A percentile compares a stretch with the other conserved stretches of the same genome.
Conservation (phyloP, 1,140 invertebrate genomes). For the Brachionus paranguensis region DNA sequence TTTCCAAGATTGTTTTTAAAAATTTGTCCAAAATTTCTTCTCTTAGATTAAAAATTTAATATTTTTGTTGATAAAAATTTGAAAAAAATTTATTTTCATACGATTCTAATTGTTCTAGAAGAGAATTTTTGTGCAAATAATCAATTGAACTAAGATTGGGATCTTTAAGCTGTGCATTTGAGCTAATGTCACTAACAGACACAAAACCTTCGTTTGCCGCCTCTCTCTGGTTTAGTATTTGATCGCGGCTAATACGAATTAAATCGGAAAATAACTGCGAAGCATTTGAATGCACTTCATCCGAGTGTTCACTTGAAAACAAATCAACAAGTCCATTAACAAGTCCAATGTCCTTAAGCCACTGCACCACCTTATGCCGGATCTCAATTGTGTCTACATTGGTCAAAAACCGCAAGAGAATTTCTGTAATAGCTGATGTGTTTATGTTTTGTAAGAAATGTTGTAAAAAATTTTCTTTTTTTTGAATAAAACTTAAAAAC, state of each 20-base stretch:
- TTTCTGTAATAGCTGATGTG: constrained; percentile 89
- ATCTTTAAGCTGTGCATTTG: neutral
- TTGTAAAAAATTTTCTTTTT: constrained; percentile 74
- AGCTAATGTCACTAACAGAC: neutral
- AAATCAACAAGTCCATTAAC: neutral
- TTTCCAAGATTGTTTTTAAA: neutral
- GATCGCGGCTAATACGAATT: constrained; percentile 65
- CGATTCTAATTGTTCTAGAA: constrained; percentile 67
- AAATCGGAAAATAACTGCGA: constrained; percentile 75
- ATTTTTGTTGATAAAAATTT: neutral
- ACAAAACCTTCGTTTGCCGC: constrained; percentile 56
- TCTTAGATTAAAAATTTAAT: neutral
- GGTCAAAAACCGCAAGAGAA: constrained; percentile 77
- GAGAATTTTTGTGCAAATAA: constrained; percentile 55
- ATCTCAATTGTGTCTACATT: constrained; percentile 72
- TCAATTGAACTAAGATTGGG: neutral
- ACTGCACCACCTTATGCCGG: constrained; percentile 70
- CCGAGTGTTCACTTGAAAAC: constrained; percentile 28
- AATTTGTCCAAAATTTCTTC: constrained; percentile 29
- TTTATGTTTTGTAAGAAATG: constrained; percentile 78
- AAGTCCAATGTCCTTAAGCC: neutral
- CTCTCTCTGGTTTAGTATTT: constrained; percentile 59
- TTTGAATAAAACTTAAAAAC: constrained; percentile 82
- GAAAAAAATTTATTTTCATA: constrained; percentile 47
- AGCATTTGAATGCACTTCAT: constrained; percentile 68